These are phyloP conservation scores for Lepidothrix coronata DNA, from an alignment of 2,113 vertebrate species.

Conservation along the genomic window DNA sequence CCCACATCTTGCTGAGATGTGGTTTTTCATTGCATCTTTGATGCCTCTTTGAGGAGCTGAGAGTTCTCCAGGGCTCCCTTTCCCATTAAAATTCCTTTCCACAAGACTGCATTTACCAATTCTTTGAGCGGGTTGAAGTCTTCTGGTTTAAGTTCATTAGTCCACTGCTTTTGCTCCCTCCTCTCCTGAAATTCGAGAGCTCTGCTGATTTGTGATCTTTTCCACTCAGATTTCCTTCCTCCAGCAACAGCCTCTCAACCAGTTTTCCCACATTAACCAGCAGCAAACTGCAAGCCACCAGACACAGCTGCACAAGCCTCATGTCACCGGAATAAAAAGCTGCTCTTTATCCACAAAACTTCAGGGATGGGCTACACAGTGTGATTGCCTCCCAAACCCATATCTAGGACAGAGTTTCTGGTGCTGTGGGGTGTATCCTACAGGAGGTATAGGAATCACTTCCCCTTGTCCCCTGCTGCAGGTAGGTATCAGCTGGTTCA, in stretches of 20 bases:
- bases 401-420: neutral
- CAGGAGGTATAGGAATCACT: neutral
- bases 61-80: slow-evolving; percentile 26
- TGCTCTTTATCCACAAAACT: neutral
- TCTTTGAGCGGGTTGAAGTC: slow-evolving; percentile 12
- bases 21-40: neutral
- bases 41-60: neutral
- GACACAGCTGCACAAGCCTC: neutral
- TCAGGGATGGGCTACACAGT: neutral
- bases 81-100: slow-evolving; percentile 71
- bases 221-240: neutral
- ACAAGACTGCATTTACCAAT: slow-evolving; percentile 67
- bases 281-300: neutral
- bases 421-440: neutral
- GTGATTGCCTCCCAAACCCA: neutral
- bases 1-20: neutral
- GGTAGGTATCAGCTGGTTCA: rapidly evolving
- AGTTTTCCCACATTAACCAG: neutral
- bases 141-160: slow-evolving; percentile 49
- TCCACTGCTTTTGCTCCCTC: neutral
- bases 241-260: neutral
- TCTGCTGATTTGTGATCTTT: slow-evolving; percentile 10
- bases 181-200: neutral
- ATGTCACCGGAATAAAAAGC: neutral
- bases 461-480: neutral